Percentiles rank a stretch among this genome's conserved stretches.
phyloP scores from a whole-genome alignment of 2,888 invertebrate genomes.

The Lumbricus terrestris region DNA sequence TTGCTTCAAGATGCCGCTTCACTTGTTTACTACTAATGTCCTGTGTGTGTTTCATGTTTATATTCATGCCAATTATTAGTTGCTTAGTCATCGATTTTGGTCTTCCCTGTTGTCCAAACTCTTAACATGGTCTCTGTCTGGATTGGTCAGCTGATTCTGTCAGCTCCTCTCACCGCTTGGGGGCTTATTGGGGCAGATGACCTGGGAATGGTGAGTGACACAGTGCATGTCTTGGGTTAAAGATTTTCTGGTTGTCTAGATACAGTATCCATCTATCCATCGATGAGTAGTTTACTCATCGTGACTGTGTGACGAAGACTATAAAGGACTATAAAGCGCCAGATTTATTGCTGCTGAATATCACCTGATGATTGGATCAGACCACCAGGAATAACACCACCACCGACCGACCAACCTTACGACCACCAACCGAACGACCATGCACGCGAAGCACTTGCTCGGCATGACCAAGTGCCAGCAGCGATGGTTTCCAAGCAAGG shows the following conservation, averaged over 20 bases:
- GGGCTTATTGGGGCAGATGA: neutral
- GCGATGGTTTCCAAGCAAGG: neutral
- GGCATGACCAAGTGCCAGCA: neutral
- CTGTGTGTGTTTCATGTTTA: neutral
- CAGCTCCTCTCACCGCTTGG: neutral
- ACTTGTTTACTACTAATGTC: neutral
- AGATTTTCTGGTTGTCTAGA: neutral
- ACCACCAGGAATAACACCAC: neutral
- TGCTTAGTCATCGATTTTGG: neutral
- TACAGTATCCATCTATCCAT: neutral
- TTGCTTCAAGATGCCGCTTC: neutral
- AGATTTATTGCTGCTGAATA: neutral
- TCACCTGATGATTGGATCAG: neutral
- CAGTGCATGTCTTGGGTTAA: neutral
- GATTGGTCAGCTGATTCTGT: neutral
- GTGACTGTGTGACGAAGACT: no score
- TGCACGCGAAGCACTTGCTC: neutral
- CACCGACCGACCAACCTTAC: neutral
- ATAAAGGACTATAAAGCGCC: neutral
- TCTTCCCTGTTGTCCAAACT: neutral
- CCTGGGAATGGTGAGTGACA: neutral
- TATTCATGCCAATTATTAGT: neutral
- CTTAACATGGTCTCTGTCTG: neutral
- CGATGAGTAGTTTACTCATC: neutral
- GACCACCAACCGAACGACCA: neutral